These are phyloP conservation scores for Leptarthrus brevirostris DNA, from an alignment of 2,888 invertebrate species.

Conservation along the genomic window DNA sequence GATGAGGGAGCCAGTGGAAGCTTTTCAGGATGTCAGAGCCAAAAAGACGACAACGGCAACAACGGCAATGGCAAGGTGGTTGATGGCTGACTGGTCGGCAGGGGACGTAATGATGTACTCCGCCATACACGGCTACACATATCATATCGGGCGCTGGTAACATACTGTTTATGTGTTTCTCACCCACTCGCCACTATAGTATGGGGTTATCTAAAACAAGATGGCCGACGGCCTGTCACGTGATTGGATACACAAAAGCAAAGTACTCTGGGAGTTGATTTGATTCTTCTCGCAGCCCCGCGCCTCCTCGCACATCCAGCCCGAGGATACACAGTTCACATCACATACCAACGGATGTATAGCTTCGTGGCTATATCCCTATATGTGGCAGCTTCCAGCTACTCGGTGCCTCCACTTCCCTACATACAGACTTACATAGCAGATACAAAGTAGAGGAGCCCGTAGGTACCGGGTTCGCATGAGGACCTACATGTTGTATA, in stretches of 20 bases:
- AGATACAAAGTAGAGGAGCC: constrained; percentile 46
- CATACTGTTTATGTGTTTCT: constrained; percentile 53
- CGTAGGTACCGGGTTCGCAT: constrained; percentile 42
- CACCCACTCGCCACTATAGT: constrained; percentile 36
- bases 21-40: constrained; percentile 57
- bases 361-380: not conserved
- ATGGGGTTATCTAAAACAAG: constrained; percentile 59
- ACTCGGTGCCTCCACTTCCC: constrained; percentile 1
- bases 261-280: constrained; percentile 55
- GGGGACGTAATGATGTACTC: constrained; percentile 46
- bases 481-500: constrained; percentile 46
- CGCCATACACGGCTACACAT: constrained; percentile 39
- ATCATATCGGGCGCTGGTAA: constrained; percentile 49
- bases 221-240: constrained; percentile 60
- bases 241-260: constrained; percentile 58
- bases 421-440: constrained; percentile 37
- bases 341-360: constrained; percentile 31
- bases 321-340: constrained; percentile 7
- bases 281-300: constrained; percentile 48
- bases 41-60: constrained; percentile 56
- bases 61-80: constrained; percentile 55
- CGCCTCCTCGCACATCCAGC: not conserved
- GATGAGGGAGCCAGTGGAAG: constrained; percentile 54
- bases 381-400: not conserved
- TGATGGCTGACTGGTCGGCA: constrained; percentile 49